phyloP scores from a whole-genome alignment of 2,797 vertebrate genomes.

The Trematomus bernacchii region DNA sequence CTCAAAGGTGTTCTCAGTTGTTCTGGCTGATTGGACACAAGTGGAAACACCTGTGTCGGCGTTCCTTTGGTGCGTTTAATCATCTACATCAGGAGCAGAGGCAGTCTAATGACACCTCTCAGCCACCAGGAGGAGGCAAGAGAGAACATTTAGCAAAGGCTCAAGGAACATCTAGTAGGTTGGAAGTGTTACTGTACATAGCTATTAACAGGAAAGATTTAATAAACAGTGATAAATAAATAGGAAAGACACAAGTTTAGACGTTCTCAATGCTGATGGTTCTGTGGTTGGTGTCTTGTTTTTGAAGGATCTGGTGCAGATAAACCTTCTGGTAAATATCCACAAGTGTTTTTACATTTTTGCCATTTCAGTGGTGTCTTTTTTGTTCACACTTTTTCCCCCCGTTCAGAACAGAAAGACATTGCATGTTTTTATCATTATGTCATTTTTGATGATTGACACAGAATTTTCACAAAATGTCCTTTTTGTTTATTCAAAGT shows the following conservation, averaged over 20 bases:
- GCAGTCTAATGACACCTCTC: background rate
- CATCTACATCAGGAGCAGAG: background rate
- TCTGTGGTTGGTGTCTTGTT: slow-evolving; percentile 67
- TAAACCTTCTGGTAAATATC: slow-evolving; percentile 77
- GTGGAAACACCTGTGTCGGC: background rate
- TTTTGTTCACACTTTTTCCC: slow-evolving; percentile 1
- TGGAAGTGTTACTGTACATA: background rate
- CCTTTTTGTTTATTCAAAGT: background rate
- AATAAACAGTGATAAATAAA: too few species aligned
- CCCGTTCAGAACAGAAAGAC: background rate
- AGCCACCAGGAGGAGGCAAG: slow-evolving; percentile 73
- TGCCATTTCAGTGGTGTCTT: slow-evolving; percentile 38
- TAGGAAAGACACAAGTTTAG: background rate
- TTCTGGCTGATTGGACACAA: slow-evolving; percentile 18
- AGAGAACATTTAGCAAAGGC: slow-evolving; percentile 2
- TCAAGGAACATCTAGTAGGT: background rate
- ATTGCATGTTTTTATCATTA: slow-evolving; percentile 42
- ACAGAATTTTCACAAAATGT: slow-evolving; percentile 8
- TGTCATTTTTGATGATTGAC: background rate
- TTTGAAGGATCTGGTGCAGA: slow-evolving; percentile 75
- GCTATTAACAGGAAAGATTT: background rate
- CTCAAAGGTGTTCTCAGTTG: background rate
- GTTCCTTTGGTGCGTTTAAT: background rate
- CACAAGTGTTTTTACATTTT: slow-evolving; percentile 12
- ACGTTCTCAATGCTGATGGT: slow-evolving; percentile 33